Evolutionary conservation across 2,797 vertebrate genomes (phyloP).

Genomic region (Anabacerthia variegaticeps): DNA sequence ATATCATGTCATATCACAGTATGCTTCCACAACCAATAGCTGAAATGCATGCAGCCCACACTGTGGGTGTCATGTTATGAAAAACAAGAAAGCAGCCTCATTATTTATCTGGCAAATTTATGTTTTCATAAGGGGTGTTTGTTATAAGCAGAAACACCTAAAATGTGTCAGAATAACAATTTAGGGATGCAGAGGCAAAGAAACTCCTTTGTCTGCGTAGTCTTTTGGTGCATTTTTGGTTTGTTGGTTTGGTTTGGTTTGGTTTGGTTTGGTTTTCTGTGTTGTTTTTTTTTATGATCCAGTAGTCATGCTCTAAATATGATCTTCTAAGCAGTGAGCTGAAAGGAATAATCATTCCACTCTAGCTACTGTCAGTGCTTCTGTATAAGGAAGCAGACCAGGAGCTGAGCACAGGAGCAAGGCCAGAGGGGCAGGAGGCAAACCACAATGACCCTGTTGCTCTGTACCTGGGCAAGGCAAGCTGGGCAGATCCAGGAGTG

Average conservation of each 20-base stretch:
- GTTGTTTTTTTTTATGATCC: not conserved
- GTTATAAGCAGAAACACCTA: not conserved
- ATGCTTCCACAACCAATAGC: not conserved
- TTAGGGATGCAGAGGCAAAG: not conserved
- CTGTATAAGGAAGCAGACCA: fast-evolving
- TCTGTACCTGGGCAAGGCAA: not conserved
- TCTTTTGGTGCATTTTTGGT: too few relatives aligned
- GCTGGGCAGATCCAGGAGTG: not conserved
- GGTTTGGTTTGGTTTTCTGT: too few relatives aligned
- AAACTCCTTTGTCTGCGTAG: not conserved
- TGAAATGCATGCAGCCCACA: not conserved
- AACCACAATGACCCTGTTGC: not conserved
- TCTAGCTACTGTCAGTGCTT: not conserved
- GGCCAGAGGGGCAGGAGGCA: not conserved
- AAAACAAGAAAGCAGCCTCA: not conserved
- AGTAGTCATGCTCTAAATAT: not conserved
- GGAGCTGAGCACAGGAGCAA: not conserved
- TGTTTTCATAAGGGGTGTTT: not conserved
- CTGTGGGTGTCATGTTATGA: not conserved
- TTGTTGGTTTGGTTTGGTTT: too few relatives aligned
- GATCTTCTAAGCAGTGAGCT: not conserved
- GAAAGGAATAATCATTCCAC: not conserved
- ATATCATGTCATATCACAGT: not conserved
- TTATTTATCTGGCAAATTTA: not conserved
- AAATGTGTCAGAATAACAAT: not conserved